Conservation (phyloP, 1,140 invertebrate genomes). For the Cryptotermes secundus region DNA sequence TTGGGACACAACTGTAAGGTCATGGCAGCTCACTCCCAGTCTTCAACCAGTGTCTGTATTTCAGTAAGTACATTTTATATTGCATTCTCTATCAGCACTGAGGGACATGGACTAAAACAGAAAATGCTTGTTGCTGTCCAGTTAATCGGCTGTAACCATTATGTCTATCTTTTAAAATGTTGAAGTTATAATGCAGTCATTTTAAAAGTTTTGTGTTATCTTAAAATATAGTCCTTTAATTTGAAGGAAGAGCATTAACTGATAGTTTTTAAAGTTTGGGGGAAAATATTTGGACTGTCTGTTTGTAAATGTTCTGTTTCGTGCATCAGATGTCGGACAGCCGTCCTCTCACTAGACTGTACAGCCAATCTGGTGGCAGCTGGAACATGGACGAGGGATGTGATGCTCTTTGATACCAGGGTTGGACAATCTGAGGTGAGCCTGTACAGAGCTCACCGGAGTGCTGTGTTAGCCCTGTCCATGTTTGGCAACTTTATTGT, state of each 20-base stretch:
- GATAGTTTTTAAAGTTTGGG: too few relatives aligned
- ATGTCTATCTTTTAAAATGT: too few relatives aligned
- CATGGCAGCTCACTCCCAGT: conserved; percentile 40
- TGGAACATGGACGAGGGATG: conserved; percentile 43
- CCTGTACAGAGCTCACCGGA: conserved; percentile 43
- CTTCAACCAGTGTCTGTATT: not conserved
- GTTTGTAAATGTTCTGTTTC: too few relatives aligned
- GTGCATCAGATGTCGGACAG: not conserved
- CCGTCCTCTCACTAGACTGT: conserved; percentile 29
- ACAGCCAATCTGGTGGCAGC: conserved; percentile 39
- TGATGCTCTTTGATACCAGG: conserved; percentile 46
- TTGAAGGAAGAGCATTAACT: too few relatives aligned
- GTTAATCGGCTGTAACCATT: too few relatives aligned
- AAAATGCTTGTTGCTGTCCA: too few relatives aligned
- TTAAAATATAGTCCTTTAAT: too few relatives aligned
- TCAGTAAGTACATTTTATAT: conserved; percentile 18
- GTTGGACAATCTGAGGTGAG: conserved; percentile 37
- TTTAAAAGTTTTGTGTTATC: too few relatives aligned
- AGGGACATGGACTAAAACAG: too few relatives aligned
- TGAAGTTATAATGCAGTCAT: too few relatives aligned
- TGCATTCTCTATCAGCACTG: not conserved
- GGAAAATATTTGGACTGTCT: too few relatives aligned
- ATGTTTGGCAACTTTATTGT: conserved; percentile 47
- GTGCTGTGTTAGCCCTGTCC: conserved; percentile 44
- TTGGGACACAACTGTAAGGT: conserved; percentile 47